Evolutionary conservation across 2,113 vertebrate genomes (phyloP), one percentile per base, ranked within the genome.

Genomic region (Salvator merianae): DNA sequence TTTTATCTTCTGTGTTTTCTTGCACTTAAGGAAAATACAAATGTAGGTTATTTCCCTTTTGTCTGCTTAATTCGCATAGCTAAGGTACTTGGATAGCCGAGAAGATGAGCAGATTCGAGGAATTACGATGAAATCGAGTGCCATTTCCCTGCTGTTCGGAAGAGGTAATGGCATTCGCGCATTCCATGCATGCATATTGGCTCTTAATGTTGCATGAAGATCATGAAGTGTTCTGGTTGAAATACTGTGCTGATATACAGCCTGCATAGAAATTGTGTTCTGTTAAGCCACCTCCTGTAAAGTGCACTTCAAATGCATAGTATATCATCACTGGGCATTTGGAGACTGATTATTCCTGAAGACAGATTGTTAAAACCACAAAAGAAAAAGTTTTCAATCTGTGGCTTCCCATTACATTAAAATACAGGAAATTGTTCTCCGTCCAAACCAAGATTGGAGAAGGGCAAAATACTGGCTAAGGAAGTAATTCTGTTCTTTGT

Each of bases 71-170:
- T 84, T 32, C 91, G 3, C 32, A n/a, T 38, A 99, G 99, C 90
- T 99, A 80, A 95, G 98, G 71, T 99, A 99, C 71, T 93, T 99
- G 82, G 98, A 99, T 94, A 99, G 98, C 90, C 96, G 98, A 90
- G 97, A 99, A 87, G 99, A 99, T 85, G 99, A 99, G 24, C 99
- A 99, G 95, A 55, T 98, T 82, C 91, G 99, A 89, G 98, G 99
- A 70, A 99, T 99, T 93, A 99, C 98, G 2, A 99, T 99, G 99
- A 99, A 99, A 84, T 99, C 98, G 72, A 99, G 99, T n/a, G 98
- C 98, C 36, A 99, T 99, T 92, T 98, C 98, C 4, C 90, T 99
- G 75, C 97, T 98, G 75, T 97, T 96, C 72, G 85, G 88, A 1
- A 77, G 93, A 50, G 96, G 98, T 98, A 91, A 85, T 47, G 53